These are phyloP conservation scores for Poliocrania exsul DNA, from an alignment of 2,797 vertebrate genomes.

Conservation along the genomic window DNA sequence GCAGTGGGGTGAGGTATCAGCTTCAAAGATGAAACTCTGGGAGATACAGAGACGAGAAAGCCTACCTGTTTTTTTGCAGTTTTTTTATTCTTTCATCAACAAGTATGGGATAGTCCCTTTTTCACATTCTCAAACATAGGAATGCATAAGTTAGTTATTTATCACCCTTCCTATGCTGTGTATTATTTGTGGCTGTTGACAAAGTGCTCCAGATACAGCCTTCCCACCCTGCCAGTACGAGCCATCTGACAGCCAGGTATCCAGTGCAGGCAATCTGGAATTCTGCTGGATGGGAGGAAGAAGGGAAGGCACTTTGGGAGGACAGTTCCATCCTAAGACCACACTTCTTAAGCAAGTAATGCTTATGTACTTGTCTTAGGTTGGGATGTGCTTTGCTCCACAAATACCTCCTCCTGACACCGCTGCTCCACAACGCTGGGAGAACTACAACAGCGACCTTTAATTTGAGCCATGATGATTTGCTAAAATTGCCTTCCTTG, in stretches of 20 bases:
- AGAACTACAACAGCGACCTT: not conserved
- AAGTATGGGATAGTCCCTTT: not conserved
- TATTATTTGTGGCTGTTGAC: not conserved
- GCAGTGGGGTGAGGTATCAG: not conserved
- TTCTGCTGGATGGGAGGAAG: not conserved
- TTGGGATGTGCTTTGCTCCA: not conserved
- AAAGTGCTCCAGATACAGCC: not conserved
- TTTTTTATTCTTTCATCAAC: not conserved
- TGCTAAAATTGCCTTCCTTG: not conserved
- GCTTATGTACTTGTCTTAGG: not conserved
- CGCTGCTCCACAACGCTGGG: not conserved
- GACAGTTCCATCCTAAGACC: not conserved
- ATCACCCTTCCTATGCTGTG: not conserved
- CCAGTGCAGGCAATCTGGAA: not conserved
- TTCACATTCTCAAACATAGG: not conserved
- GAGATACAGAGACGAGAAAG: not conserved
- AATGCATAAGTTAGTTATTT: not conserved
- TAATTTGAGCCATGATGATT: not conserved
- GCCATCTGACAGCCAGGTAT: not conserved
- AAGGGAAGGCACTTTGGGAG: not conserved
- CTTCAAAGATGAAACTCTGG: not conserved
- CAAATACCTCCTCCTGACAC: not conserved
- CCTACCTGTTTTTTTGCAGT: rapidly evolving
- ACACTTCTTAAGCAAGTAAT: not conserved
- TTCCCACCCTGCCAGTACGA: not conserved